Evolutionary conservation across 2,113 vertebrate genomes (phyloP).

Genomic region (Formicarius rufipectus): DNA sequence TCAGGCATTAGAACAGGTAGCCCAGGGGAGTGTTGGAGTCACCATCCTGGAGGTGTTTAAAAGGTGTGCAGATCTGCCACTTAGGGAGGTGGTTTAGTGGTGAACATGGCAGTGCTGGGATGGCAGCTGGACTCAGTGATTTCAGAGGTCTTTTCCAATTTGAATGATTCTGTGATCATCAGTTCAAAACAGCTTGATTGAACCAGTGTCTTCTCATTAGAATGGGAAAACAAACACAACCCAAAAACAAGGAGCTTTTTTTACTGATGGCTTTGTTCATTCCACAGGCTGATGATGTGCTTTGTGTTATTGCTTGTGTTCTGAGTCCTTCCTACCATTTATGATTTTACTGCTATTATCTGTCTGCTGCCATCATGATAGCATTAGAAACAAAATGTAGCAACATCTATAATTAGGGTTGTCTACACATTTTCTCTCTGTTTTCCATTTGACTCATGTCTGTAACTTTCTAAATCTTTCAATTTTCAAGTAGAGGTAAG

Average conservation of each 20-base stretch:
- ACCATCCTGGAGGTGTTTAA: not conserved
- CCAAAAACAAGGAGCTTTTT: slow-evolving; percentile 1
- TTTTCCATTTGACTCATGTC: not conserved
- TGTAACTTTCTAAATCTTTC: slow-evolving; percentile 10
- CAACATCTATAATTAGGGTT: slow-evolving; percentile 24
- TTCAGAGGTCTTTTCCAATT: not conserved
- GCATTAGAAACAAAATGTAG: slow-evolving; percentile 11
- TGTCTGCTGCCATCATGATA: slow-evolving; percentile 1
- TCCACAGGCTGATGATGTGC: slow-evolving; percentile 18
- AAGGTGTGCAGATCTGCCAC: not conserved
- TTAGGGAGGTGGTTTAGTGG: not conserved
- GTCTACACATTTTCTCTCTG: not conserved
- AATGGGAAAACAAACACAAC: not conserved
- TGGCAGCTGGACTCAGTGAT: not conserved
- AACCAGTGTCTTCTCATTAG: not conserved
- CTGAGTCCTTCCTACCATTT: slow-evolving; percentile 1
- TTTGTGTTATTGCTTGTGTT: slow-evolving; percentile 34
- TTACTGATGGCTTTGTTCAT: slow-evolving; percentile 9
- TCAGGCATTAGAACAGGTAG: not conserved
- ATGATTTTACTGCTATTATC: slow-evolving; percentile 57
- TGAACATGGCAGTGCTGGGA: not conserved
- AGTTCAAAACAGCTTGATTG: slow-evolving; percentile 47
- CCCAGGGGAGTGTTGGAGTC: not conserved
- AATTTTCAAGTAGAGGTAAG: not conserved
- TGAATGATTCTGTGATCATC: not conserved